phyloP scores from a whole-genome alignment of 2,888 invertebrate species.

The Phoenoteleia sp. region DNA sequence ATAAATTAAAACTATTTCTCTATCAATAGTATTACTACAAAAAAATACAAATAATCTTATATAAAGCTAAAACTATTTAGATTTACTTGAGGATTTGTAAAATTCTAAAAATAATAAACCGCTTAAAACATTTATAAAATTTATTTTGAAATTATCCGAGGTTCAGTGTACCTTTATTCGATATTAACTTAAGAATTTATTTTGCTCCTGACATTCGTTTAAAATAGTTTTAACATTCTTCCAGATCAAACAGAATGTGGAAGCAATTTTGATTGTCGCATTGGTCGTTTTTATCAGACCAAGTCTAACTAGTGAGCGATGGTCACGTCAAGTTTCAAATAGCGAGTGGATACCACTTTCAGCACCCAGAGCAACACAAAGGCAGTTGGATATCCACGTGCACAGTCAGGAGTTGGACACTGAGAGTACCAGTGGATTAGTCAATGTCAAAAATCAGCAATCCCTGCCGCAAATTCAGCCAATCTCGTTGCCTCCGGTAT shows the following conservation, averaged over 20 bases:
- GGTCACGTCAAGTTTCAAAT: constrained; percentile 84
- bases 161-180: too few species aligned
- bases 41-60: too few species aligned
- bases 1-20: too few species aligned
- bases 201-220: too few species aligned
- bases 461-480: constrained; percentile 62
- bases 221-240: too few species aligned
- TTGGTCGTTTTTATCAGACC: constrained; percentile 75
- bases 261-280: constrained; percentile 77
- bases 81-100: too few species aligned
- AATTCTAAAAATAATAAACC: too few species aligned
- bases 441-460: constrained; percentile 64
- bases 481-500: constrained; percentile 81
- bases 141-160: too few species aligned
- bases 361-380: constrained; percentile 78
- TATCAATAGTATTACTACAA: too few species aligned
- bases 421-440: constrained; percentile 57
- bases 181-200: too few species aligned
- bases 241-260: constrained; percentile 81
- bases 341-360: constrained; percentile 86
- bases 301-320: constrained; percentile 79
- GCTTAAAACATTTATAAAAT: too few species aligned
- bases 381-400: constrained; percentile 69
- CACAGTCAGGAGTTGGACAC: constrained; percentile 71
- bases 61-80: too few species aligned